Percentiles rank a stretch among this genome's conserved stretches.
These are phyloP conservation scores for Ichneumoninae sp. DNA, from an alignment of 2,888 invertebrate genomes.

Conservation along the genomic window DNA sequence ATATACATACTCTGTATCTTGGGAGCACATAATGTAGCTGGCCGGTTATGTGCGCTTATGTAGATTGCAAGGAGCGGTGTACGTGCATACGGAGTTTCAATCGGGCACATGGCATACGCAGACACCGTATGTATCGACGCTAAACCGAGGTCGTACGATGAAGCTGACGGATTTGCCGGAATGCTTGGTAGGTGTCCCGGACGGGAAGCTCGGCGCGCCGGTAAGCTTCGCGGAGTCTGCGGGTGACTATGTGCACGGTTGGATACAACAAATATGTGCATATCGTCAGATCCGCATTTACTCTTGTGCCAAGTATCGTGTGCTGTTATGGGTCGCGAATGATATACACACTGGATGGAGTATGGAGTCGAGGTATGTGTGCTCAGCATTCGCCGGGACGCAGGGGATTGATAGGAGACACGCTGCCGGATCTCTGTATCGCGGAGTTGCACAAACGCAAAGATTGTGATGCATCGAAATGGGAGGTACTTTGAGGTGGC, in stretches of 20 bases:
- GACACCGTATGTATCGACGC: background rate
- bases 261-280: conserved; percentile 48
- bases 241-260: background rate
- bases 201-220: background rate
- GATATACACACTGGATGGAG: conserved; percentile 43
- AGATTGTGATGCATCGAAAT: conserved; percentile 11
- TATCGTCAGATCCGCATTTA: conserved; percentile 33
- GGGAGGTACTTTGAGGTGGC: background rate
- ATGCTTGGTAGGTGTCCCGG: background rate
- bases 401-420: conserved; percentile 42
- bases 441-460: conserved; percentile 4
- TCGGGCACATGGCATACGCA: conserved; percentile 33
- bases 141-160: background rate
- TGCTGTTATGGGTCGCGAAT: conserved; percentile 40
- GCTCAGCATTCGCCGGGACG: conserved; percentile 7
- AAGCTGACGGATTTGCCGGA: conserved; percentile 22
- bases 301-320: conserved; percentile 44
- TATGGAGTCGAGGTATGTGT: conserved; percentile 12
- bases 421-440: conserved; percentile 21
- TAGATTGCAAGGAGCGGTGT: conserved; percentile 26
- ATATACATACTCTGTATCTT: conserved; percentile 46
- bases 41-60: conserved; percentile 9
- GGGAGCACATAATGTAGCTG: conserved; percentile 34
- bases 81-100: conserved; percentile 40
- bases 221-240: conserved; percentile 8